Base-by-base conservation (phyloP, 2,113 vertebrate genomes). In the Gymnogyps californianus region DNA sequence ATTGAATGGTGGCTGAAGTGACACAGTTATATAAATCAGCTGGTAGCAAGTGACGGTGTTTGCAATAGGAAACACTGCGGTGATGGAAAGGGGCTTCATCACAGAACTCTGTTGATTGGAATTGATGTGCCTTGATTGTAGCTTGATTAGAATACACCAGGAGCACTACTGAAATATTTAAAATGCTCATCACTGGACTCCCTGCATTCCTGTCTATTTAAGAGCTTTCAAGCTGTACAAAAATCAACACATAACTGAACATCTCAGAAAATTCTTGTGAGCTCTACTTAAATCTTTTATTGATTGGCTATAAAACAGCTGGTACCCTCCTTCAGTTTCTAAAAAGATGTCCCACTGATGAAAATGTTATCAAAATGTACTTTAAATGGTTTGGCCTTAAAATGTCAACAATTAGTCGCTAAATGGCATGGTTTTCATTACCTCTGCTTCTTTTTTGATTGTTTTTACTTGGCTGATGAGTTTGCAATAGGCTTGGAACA, bases 401-500 rank as follows among this genome's bases (percentile, higher is more conserved):
- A 95, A 93, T 87, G 78, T 85, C 84, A 95, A 76, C 84, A 92
- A 65, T 36, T 74, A 75, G 44, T 22, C 88, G 82, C 58, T 90
- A 88, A 96, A 78, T 51, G 51, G 31, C 59, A 64, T 26, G 29
- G 11, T 75, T 92, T 93, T 91, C 82, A 96, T 98, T 98, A 99
- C 99, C 99, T 99, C 99, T 16, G 99, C 98, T 98, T 99, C 99
- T 93, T 99, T 99, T 98, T 99, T 99, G 94, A 99, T 99, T 83
- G 98, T 98, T 93, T 99, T 99, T 93, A 99, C 99, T 97, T 98
- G 98, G 98, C 97, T 99, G 98, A 99, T 98, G 90, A 99, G 99
- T 97, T 99, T 99, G 96, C 99, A 99, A 93, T 99, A 99, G 80
- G 99, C 99, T 98, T 99, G 99, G 97, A 99, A 99, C 80, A 99